A percentile compares a stretch with the other conserved stretches of the same genome.
Conservation (phyloP, 2,888 invertebrate species). For the Listrodromus nycthemerus region DNA sequence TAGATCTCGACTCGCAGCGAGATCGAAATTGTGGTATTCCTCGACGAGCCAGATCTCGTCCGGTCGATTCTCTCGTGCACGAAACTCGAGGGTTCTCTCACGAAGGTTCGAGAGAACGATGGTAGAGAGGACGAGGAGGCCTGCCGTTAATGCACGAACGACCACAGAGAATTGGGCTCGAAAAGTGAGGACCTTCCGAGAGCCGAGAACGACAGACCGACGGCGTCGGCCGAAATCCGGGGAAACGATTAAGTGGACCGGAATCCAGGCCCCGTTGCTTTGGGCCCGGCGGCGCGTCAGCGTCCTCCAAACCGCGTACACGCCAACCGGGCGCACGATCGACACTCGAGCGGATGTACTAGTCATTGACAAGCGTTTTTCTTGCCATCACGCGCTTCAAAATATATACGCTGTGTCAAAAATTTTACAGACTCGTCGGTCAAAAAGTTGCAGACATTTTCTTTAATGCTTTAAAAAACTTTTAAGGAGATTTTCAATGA, state of each 20-base stretch:
- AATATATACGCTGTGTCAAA: background rate
- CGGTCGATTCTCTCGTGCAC: conserved; percentile 54
- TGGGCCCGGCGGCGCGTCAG: conserved; percentile 66
- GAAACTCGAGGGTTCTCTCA: conserved; percentile 42
- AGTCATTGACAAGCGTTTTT: conserved; percentile 23
- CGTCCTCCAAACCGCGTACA: conserved; percentile 46
- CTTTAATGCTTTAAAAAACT: background rate
- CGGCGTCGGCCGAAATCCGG: conserved; percentile 72
- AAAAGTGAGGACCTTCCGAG: background rate
- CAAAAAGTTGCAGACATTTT: background rate
- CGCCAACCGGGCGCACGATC: conserved; percentile 23
- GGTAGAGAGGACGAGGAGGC: background rate
- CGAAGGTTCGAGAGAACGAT: conserved; percentile 55
- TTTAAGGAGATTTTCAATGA: background rate
- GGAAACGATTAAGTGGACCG: conserved; percentile 80
- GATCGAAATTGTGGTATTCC: conserved; percentile 16
- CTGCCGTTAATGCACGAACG: background rate
- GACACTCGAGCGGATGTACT: conserved; percentile 49
- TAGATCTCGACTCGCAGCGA: conserved; percentile 13
- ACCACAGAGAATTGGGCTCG: background rate
- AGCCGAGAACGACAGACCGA: conserved; percentile 45
- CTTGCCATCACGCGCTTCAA: background rate
- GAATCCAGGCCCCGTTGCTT: conserved; percentile 80
- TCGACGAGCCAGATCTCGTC: conserved; percentile 24
- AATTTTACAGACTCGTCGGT: background rate